These are phyloP conservation scores for Sitodiplosis mosellana DNA, from an alignment of 1,140 invertebrate species.

Conservation along the genomic window DNA sequence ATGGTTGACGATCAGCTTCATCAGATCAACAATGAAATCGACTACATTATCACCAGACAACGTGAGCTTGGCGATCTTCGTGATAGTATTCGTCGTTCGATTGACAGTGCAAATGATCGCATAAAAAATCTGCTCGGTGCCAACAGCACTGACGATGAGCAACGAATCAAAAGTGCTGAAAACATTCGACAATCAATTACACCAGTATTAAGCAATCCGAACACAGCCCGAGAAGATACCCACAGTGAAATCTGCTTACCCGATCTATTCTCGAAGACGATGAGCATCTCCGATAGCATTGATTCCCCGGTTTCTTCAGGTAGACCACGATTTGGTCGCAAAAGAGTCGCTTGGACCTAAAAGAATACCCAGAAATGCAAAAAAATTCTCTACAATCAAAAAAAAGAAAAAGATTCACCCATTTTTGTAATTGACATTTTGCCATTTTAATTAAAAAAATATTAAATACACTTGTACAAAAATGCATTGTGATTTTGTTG, in stretches of 20 bases:
- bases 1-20: slow-evolving; percentile 17
- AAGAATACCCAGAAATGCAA: too few species aligned
- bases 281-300: not conserved
- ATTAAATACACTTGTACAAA: too few species aligned
- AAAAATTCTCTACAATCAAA: too few species aligned
- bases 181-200: not conserved
- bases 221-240: not conserved
- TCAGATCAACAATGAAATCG: slow-evolving; percentile 13
- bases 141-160: too few species aligned
- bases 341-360: slow-evolving; percentile 1
- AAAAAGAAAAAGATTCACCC: too few species aligned
- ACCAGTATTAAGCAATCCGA: not conserved
- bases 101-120: slow-evolving; percentile 24
- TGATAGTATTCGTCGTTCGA: slow-evolving; percentile 19
- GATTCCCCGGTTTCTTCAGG: not conserved
- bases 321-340: not conserved
- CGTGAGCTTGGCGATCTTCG: slow-evolving; percentile 21
- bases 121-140: not conserved
- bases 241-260: too few species aligned
- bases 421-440: too few species aligned
- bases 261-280: not conserved
- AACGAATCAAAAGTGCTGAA: not conserved
- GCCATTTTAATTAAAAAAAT: too few species aligned
- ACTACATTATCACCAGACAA: slow-evolving; percentile 22
- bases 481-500: too few species aligned